Base-by-base conservation (phyloP, 2,888 invertebrate genomes). In the Saturnia japonica region DNA sequence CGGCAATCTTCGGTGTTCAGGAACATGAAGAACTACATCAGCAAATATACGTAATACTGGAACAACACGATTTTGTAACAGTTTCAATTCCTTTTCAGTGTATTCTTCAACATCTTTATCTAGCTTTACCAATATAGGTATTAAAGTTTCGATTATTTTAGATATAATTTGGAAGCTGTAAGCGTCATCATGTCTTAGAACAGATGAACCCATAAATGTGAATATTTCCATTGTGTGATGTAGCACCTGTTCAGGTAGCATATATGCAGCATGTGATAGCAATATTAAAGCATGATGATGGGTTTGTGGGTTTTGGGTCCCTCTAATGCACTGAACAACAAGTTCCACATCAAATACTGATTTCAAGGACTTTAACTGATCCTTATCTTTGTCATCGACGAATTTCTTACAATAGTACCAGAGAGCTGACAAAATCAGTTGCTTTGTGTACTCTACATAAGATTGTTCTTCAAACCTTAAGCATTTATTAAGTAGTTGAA, bases 161-260 rank as follows among this genome's bases (percentile, higher is more conserved):
- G 96, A 95, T 70, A 99, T 98, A 40, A 99, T 97, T 88, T 98
- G 98, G 86, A 99, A 98, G 83, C 98, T 99, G 88, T 99, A 99
- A 0, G 97, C 96, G 82, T 99, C 99, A 84, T 99, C 99, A 79
- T 98, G 98, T 14, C 99, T 95, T 1, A 99, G 94, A 14, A 99
- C 96, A 0, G 98, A 98, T 0, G 97, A 97, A 0, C 99, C 99
- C 96, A 99, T 98, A 84, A 99, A 99, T 0, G 99, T 99, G 86
- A 99, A 99, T 78, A 99, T 97, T 34, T 98, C 97, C 96, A 99
- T 99, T 6, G 99, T 97, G 81, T 99, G 98, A 83, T 98, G 97
- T 22, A 99, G 91, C 0, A 99, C 98, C 90, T 97, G 96, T 73
- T 96, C 96, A 0, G 98, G 98, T 72, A 97, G 94, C 82, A 97